These are phyloP conservation scores for Danaus melanippus DNA, from an alignment of 1,140 invertebrate species.

Conservation along the genomic window DNA sequence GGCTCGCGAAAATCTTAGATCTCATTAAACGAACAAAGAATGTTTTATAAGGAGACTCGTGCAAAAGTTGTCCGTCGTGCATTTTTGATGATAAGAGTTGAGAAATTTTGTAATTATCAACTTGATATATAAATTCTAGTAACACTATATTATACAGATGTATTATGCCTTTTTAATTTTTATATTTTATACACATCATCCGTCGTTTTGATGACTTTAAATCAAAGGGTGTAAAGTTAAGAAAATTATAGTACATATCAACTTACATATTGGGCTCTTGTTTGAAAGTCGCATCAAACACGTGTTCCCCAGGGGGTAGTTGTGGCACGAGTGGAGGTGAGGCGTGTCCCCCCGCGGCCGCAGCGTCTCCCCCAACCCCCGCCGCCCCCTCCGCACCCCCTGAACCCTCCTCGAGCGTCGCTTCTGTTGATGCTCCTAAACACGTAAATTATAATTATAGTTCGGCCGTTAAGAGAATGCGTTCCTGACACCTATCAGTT, in stretches of 20 bases:
- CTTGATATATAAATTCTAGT: no score
- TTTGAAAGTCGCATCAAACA: conserved; percentile 50
- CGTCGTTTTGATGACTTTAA: background rate
- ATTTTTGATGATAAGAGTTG: no score
- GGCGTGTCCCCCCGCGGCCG: conserved; percentile 6
- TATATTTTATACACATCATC: background rate
- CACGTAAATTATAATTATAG: no score
- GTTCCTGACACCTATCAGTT: no score
- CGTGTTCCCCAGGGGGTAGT: conserved; percentile 28
- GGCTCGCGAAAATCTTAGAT: no score
- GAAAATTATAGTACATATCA: background rate
- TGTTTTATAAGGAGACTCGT: no score
- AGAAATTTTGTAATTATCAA: no score
- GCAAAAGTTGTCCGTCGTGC: no score
- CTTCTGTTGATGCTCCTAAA: conserved; percentile 47
- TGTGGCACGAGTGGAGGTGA: conserved; percentile 40
- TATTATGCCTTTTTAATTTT: background rate
- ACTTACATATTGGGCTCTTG: conserved; percentile 53
- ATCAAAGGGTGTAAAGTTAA: background rate
- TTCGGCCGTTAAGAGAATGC: no score
- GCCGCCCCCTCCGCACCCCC: conserved; percentile 5
- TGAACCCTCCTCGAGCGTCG: conserved; percentile 28
- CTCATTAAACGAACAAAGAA: no score
- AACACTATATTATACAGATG: no score
- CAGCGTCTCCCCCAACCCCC: conserved; percentile 19